Percentiles rank a stretch among this genome's conserved stretches.
These are phyloP conservation scores for Periophthalmodon schlosseri DNA, from an alignment of 2,113 vertebrate genomes.

Conservation along the genomic window DNA sequence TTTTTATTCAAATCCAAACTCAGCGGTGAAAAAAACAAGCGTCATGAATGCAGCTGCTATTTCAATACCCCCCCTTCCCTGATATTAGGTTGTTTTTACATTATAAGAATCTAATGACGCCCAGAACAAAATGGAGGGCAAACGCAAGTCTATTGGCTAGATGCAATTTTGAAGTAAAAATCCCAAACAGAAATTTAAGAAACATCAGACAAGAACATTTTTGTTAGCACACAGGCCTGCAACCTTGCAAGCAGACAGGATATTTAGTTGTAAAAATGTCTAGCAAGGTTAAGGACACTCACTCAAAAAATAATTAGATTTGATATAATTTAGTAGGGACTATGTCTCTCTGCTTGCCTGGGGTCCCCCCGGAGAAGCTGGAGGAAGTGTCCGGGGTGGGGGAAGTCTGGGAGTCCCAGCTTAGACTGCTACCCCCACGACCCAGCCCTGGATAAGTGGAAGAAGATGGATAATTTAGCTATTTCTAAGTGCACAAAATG, in stretches of 20 bases:
- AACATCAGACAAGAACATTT: background rate
- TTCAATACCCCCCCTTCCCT: conserved; percentile 41
- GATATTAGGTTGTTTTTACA: conserved; percentile 53
- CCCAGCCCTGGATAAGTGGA: no score
- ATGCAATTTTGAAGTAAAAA: background rate
- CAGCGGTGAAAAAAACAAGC: conserved; percentile 59
- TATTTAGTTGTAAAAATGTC: background rate
- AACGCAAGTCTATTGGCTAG: background rate
- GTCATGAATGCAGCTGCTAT: conserved; percentile 74
- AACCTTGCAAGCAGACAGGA: background rate
- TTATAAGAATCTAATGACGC: background rate
- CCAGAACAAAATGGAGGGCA: background rate
- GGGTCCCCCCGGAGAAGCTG: background rate
- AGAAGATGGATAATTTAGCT: no score
- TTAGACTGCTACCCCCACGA: no score
- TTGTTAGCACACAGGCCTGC: background rate
- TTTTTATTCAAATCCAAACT: conserved; percentile 59
- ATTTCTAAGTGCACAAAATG: no score
- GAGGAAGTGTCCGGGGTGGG: no score
- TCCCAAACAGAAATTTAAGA: background rate
- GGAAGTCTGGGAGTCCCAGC: no score
- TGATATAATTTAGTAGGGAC: background rate
- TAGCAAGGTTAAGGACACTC: background rate
- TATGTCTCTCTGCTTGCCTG: no score
- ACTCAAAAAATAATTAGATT: background rate